Evolutionary conservation across 2,113 vertebrate genomes (phyloP).

Genomic region (Rhadina sibilatrix): DNA sequence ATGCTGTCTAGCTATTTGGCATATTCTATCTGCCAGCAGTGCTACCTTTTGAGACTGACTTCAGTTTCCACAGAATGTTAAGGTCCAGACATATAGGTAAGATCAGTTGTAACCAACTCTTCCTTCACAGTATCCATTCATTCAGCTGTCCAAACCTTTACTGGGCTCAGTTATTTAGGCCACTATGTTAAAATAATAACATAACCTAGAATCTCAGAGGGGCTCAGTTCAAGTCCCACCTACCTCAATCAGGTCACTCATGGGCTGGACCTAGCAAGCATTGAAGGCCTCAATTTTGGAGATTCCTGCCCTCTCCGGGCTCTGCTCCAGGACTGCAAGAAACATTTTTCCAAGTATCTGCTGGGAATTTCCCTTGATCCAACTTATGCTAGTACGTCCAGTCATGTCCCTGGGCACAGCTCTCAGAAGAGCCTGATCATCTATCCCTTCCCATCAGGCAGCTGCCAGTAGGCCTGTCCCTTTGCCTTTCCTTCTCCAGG

Average conservation of each 20-base stretch:
- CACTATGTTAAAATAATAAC: not conserved
- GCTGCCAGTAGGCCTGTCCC: not conserved
- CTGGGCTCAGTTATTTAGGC: not conserved
- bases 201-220: not conserved
- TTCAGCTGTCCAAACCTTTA: not conserved
- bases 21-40: not conserved
- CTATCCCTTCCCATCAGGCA: not conserved
- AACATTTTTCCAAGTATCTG: not conserved
- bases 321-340: not conserved
- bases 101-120: not conserved
- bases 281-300: not conserved
- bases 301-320: not conserved
- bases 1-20: not conserved
- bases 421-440: not conserved
- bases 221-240: not conserved
- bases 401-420: not conserved
- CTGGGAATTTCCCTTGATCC: not conserved
- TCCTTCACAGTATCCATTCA: not conserved
- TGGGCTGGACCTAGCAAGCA: not conserved
- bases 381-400: not conserved
- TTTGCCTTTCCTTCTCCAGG: not conserved
- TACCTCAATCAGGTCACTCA: not conserved
- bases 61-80: not conserved
- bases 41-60: not conserved
- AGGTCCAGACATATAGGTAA: fast-evolving